phyloP scores from a whole-genome alignment of 1,140 invertebrate species.

The Aradophagus sp. region DNA sequence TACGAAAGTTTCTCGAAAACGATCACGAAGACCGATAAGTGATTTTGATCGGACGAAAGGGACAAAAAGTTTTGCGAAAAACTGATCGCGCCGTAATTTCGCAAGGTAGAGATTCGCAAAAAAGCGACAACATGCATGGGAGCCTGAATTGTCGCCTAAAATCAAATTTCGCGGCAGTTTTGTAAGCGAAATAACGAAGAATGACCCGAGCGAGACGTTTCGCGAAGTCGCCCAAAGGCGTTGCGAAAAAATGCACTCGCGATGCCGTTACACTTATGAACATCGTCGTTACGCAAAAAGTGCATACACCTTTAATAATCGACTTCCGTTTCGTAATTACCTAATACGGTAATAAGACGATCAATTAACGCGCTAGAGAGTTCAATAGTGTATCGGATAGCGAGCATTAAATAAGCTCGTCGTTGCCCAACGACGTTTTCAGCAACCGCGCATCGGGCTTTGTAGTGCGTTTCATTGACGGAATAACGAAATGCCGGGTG shows the following conservation, averaged over 20 bases:
- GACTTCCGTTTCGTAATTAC: constrained; percentile 65
- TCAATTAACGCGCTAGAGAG: constrained; percentile 56
- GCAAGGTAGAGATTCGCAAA: too few species aligned
- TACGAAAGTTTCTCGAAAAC: too few species aligned
- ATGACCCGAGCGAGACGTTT: constrained; percentile 56
- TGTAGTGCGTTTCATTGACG: constrained; percentile 15
- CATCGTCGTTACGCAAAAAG: constrained; percentile 68
- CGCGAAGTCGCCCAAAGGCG: constrained; percentile 46
- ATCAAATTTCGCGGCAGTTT: too few species aligned
- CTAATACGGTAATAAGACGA: constrained; percentile 56
- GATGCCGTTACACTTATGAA: constrained; percentile 65
- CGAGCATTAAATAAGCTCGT: constrained; percentile 12
- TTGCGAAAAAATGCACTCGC: constrained; percentile 65
- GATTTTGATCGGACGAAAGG: too few species aligned
- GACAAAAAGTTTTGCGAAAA: too few species aligned
- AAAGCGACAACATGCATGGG: too few species aligned
- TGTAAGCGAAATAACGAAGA: constrained; percentile 56
- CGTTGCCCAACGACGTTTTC: constrained; percentile 1
- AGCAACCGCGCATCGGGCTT: too few species aligned
- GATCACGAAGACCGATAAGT: too few species aligned
- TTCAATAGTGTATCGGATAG: constrained; percentile 43
- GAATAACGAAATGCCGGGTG: constrained; percentile 16
- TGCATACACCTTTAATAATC: constrained; percentile 62
- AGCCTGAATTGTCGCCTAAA: too few species aligned
- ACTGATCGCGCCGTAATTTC: too few species aligned